Conservation (phyloP, 2,888 invertebrate species). For the Phortica okadai region DNA sequence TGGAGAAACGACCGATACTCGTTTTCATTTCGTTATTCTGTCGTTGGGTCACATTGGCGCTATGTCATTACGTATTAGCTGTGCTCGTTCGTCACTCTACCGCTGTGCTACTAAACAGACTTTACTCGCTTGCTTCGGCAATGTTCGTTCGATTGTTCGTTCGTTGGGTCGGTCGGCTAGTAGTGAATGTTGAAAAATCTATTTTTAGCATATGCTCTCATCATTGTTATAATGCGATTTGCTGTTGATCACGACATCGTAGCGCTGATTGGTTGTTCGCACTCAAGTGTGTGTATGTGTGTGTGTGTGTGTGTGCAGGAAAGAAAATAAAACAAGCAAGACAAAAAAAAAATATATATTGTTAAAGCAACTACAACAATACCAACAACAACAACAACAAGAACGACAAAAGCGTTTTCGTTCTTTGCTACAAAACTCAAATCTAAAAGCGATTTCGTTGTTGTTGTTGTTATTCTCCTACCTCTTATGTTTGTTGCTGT, state of each 20-base stretch:
- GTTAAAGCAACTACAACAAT: neutral
- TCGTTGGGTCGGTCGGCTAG: neutral
- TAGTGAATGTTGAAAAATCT: conserved; percentile 15
- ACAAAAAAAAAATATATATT: neutral
- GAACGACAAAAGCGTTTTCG: neutral
- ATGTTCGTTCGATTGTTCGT: neutral
- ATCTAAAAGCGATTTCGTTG: too few relatives aligned
- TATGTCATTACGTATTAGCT: neutral
- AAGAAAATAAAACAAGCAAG: conserved; percentile 10
- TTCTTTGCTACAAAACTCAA: too few relatives aligned
- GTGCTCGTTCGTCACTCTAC: neutral
- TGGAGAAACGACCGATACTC: too few relatives aligned
- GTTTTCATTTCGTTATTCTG: neutral
- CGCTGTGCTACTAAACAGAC: neutral
- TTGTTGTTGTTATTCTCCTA: neutral
- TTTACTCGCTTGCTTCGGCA: neutral
- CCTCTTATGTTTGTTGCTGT: too few relatives aligned
- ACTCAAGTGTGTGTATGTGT: neutral
- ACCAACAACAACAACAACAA: conserved; percentile 12
- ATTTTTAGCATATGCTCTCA: conserved; percentile 16
- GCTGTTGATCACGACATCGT: conserved; percentile 21
- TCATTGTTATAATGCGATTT: conserved; percentile 16
- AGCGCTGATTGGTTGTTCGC: conserved; percentile 10
- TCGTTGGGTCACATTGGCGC: neutral
- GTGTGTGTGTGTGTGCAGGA: conserved; percentile 3